Conservation (phyloP, 2,113 vertebrate genomes). For the Gymnogyps californianus region DNA sequence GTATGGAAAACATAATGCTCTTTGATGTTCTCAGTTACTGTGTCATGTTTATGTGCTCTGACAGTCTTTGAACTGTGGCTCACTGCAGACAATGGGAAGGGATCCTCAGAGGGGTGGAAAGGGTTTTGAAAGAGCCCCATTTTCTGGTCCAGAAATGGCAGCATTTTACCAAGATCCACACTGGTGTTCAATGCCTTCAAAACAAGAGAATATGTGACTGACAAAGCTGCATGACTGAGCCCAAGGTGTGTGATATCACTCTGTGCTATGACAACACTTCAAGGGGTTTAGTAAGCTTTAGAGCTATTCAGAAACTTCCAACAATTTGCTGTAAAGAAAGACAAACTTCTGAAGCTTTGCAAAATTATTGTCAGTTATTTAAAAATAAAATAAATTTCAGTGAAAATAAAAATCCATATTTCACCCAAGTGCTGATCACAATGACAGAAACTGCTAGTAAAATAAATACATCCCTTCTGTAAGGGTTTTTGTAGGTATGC, state of each 20-base stretch:
- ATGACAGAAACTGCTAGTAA: background rate
- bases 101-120: background rate
- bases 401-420: background rate
- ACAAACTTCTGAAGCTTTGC: background rate
- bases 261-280: background rate
- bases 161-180: background rate
- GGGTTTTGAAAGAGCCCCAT: background rate
- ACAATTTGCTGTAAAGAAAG: background rate
- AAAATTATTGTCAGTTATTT: background rate
- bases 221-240: background rate
- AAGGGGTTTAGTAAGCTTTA: background rate
- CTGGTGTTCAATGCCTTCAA: background rate
- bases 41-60: conserved; percentile 64
- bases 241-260: background rate
- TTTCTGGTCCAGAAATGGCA: background rate
- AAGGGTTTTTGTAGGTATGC: background rate
- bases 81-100: conserved; percentile 37
- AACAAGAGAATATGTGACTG: background rate
- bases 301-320: background rate
- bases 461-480: background rate
- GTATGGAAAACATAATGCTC: conserved; percentile 60
- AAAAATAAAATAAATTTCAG: background rate
- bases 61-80: conserved; percentile 34
- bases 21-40: conserved; percentile 64
- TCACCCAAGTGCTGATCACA: background rate